Evolutionary conservation across 2,888 invertebrate genomes (phyloP), one percentile per base, ranked within the genome.

Genomic region (Drosophila siamana): DNA sequence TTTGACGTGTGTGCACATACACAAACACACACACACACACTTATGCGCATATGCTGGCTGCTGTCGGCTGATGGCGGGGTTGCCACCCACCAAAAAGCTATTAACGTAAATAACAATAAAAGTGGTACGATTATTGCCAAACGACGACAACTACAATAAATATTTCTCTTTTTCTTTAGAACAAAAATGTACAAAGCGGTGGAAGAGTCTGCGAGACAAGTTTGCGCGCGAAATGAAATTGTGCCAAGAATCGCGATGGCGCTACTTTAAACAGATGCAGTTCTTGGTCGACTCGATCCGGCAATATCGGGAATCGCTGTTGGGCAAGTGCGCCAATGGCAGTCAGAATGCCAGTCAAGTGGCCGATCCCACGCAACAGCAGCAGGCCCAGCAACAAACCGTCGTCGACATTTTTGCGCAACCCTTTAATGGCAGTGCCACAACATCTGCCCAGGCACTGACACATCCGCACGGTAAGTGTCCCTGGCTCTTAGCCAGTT

Each of bases 161-260:
- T 19, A 19, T 19, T 22, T 43, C 47, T 43, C 0, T 13, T 50
- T 30, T 26, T 24, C 66, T 66, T 0, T 52, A 90, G 90, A 90
- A 80, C 90, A 90, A 91, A 90, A 90, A 85, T 90, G 90, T 69
- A 90, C 91, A 56, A 90, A 90, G 63, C 91, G 90, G 6, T 90
- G 90, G 90, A 90, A 90, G 68, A 90, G 90, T 63, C 69, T 90
- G 69, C 90, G 90, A 5, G 90, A 90, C 48, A 91, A 91, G 78
- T 90, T 90, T 54, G 90, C 90, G n/a, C 87, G 90, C 13, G 90
- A 90, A 71, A 90, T 90, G 91, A 90, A 90, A 72, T 54, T 91
- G 59, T 91, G 90, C 66, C 90, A 90, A 63, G 90, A 90, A 76
- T 90, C 90, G 43, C 91, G 90, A 48, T 90, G 90, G 90, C 91